Evolutionary conservation across 2,113 vertebrate genomes (phyloP).

Genomic region (Gymnocephalus cernua): DNA sequence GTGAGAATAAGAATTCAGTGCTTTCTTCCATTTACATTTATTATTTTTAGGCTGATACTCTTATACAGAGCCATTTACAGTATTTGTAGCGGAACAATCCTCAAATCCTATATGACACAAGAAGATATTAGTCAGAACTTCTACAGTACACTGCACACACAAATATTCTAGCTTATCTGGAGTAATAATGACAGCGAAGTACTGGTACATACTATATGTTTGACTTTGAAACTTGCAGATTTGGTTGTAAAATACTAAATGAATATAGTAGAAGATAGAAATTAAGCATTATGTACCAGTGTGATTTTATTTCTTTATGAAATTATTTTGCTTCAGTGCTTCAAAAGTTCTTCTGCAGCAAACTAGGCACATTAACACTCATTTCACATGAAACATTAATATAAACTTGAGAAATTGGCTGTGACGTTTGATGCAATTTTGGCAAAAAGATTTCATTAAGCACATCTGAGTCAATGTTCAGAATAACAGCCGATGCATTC

Average conservation of each 20-base stretch:
- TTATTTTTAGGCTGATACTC: conserved; percentile 6
- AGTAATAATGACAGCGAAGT: neutral
- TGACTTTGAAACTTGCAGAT: neutral
- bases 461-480: conserved; percentile 87
- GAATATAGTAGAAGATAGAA: neutral
- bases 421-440: neutral
- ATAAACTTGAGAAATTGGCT: conserved; percentile 4
- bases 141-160: neutral
- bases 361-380: conserved; percentile 19
- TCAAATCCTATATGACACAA: neutral
- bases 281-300: neutral
- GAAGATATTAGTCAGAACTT: too few relatives aligned
- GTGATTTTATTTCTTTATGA: neutral
- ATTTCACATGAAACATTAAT: conserved; percentile 16
- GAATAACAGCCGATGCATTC: conserved; percentile 81
- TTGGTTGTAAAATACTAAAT: neutral
- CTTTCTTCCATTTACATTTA: neutral
- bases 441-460: neutral
- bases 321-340: neutral
- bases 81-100: neutral
- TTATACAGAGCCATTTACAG: neutral
- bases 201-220: neutral
- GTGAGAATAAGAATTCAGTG: conserved; percentile 1
- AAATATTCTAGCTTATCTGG: too few relatives aligned
- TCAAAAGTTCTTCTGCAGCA: conserved; percentile 8